Conservation (phyloP, 2,797 vertebrate species). For the Channa striata region DNA sequence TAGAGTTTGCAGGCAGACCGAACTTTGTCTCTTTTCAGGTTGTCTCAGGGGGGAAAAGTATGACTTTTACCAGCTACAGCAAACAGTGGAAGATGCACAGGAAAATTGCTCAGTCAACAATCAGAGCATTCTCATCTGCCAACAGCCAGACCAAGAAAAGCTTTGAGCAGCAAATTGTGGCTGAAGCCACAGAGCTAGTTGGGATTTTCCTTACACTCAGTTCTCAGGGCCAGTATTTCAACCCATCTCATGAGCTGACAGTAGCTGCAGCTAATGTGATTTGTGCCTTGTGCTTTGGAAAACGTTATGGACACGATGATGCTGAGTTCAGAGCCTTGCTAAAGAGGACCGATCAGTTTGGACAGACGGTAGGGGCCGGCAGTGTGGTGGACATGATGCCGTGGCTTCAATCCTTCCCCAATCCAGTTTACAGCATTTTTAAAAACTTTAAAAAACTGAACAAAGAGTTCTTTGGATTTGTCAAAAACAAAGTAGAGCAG, state of each 20-base stretch:
- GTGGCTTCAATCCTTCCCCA: constrained; percentile 88
- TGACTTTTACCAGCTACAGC: constrained; percentile 84
- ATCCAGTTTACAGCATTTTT: constrained; percentile 84
- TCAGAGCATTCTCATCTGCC: constrained; percentile 84
- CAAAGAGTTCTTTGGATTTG: constrained; percentile 82
- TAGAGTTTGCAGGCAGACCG: constrained; percentile 89
- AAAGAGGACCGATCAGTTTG: constrained; percentile 78
- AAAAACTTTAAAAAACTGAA: constrained; percentile 84
- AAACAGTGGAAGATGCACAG: constrained; percentile 86
- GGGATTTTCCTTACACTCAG: constrained; percentile 75
- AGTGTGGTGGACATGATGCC: constrained; percentile 90
- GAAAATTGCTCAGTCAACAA: constrained; percentile 84
- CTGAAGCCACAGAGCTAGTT: constrained; percentile 83
- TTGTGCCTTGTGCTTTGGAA: constrained; percentile 89
- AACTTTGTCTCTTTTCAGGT: constrained; percentile 86
- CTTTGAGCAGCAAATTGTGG: constrained; percentile 86
- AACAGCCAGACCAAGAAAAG: constrained; percentile 79
- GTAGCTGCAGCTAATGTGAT: constrained; percentile 88
- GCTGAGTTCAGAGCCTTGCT: constrained; percentile 85
- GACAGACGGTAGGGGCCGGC: constrained; percentile 87
- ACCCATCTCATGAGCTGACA: constrained; percentile 80
- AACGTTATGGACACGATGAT: constrained; percentile 85
- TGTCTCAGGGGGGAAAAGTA: constrained; percentile 83
- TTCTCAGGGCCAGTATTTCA: constrained; percentile 70
- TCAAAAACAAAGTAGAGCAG: constrained; percentile 81